Evolutionary conservation across 2,888 invertebrate species (phyloP).

Genomic region (Stegophylla sp.): DNA sequence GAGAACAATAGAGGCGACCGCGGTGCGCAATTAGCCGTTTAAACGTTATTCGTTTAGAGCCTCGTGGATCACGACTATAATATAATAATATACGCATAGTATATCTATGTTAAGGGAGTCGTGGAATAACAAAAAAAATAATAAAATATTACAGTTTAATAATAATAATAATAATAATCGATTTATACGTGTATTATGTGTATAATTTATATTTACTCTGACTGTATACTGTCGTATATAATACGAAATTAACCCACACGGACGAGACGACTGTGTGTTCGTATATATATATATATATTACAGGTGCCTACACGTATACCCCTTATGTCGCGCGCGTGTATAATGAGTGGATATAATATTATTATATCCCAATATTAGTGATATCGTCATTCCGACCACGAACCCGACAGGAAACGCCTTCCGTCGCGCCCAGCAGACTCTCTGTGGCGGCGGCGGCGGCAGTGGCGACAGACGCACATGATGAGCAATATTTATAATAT

Average conservation of each 20-base stretch:
- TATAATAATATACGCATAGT: background rate
- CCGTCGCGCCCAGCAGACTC: constrained; percentile 47
- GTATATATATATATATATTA: background rate
- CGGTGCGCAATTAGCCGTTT: constrained; percentile 31
- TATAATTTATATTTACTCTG: background rate
- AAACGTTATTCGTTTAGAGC: constrained; percentile 38
- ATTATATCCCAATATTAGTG: constrained; percentile 22
- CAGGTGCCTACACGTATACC: background rate
- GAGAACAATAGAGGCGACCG: constrained; percentile 48
- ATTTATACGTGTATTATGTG: constrained; percentile 20
- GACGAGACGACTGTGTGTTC: background rate
- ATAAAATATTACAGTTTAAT: constrained; percentile 17
- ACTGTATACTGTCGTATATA: background rate
- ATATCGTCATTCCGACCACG: constrained; percentile 59
- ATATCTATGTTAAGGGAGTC: constrained; percentile 38
- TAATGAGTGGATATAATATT: background rate
- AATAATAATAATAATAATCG: constrained; percentile 25
- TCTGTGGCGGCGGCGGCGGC: constrained; percentile 42
- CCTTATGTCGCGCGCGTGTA: constrained; percentile 8
- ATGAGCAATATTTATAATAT: constrained; percentile 25
- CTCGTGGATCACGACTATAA: constrained; percentile 20
- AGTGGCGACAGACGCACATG: constrained; percentile 19
- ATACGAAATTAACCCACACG: constrained; percentile 1
- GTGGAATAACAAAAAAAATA: constrained; percentile 22
- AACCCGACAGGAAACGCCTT: constrained; percentile 60